Evolutionary conservation across 2,888 invertebrate genomes (phyloP).

Genomic region (Physocephala rufipes): DNA sequence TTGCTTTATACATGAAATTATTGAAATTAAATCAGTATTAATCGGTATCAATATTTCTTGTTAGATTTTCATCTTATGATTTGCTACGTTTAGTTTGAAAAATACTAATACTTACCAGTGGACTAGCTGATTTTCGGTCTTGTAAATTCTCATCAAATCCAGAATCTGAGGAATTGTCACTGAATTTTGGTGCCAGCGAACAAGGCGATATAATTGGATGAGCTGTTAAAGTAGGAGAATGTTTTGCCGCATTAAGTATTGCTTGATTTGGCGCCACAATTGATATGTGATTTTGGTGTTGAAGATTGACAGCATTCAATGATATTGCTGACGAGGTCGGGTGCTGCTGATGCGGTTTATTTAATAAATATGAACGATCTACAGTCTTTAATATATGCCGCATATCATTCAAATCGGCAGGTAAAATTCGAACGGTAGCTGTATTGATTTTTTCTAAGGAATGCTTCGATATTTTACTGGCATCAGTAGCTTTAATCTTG

Average conservation of each 20-base stretch:
- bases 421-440: slow-evolving; percentile 46
- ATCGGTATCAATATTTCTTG: neutral
- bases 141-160: slow-evolving; percentile 73
- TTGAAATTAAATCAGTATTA: neutral
- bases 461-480: slow-evolving; percentile 54
- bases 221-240: slow-evolving; percentile 54
- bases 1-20: slow-evolving; percentile 48
- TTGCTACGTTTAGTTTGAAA: slow-evolving; percentile 8
- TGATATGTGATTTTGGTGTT: slow-evolving; percentile 40
- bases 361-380: slow-evolving; percentile 47
- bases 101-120: slow-evolving; percentile 56
- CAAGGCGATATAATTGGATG: slow-evolving; percentile 51
- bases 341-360: slow-evolving; percentile 42
- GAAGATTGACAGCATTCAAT: slow-evolving; percentile 1
- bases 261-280: slow-evolving; percentile 29
- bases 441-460: slow-evolving; percentile 50
- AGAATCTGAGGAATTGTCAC: slow-evolving; percentile 78
- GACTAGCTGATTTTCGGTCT: slow-evolving; percentile 62
- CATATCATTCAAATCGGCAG: slow-evolving; percentile 48
- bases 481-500: slow-evolving; percentile 53
- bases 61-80: slow-evolving; percentile 2
- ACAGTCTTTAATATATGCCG: slow-evolving; percentile 48
- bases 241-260: slow-evolving; percentile 31
- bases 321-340: neutral
- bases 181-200: slow-evolving; percentile 64